These are phyloP conservation scores for Leptodactylus fuscus DNA, from an alignment of 2,113 vertebrate species.

Conservation along the genomic window DNA sequence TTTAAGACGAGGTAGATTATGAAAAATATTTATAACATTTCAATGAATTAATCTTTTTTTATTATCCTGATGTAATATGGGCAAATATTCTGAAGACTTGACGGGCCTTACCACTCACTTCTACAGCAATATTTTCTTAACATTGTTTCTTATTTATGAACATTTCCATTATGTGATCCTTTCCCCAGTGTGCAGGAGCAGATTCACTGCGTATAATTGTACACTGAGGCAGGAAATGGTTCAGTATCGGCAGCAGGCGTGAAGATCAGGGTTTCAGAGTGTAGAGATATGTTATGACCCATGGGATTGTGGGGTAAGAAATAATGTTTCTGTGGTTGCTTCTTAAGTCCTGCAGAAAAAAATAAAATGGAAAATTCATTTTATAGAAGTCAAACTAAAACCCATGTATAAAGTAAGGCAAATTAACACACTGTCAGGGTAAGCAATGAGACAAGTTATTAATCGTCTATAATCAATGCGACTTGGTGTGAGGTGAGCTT, in stretches of 20 bases:
- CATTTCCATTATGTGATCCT: constrained; percentile 5
- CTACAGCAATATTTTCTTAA: not conserved
- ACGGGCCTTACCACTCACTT: not conserved
- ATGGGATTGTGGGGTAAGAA: not conserved
- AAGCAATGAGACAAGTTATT: too few species aligned
- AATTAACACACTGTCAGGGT: not conserved
- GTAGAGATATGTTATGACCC: constrained; percentile 11
- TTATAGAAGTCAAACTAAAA: not conserved
- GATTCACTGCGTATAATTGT: constrained; percentile 18
- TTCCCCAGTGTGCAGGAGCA: constrained; percentile 1
- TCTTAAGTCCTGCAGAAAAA: not conserved
- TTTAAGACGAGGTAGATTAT: too few species aligned
- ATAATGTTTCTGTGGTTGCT: not conserved
- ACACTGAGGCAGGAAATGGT: constrained; percentile 39
- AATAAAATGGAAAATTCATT: not conserved
- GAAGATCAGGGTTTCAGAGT: constrained; percentile 13
- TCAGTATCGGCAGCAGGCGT: constrained; percentile 17
- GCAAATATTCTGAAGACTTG: not conserved
- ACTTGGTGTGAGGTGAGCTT: too few species aligned
- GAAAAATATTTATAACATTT: too few species aligned
- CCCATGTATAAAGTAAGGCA: not conserved
- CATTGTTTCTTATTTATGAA: not conserved
- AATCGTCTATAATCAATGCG: too few species aligned
- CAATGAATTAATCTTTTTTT: too few species aligned
- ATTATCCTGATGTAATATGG: not conserved